Conservation (phyloP, 2,888 invertebrate genomes). For the Ptychoptera contaminata region DNA sequence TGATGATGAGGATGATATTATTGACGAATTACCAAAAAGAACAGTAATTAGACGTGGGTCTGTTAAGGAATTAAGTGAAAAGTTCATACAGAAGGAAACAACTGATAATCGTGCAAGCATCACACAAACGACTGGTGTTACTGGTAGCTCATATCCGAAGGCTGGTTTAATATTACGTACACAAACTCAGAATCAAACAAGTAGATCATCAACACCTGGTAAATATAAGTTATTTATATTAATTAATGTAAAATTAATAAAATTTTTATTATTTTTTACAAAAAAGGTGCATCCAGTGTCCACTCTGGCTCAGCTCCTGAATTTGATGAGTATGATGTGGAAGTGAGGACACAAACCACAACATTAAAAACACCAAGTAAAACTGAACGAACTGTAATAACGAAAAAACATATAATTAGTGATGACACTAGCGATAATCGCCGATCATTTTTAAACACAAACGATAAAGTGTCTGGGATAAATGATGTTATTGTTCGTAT, state of each 20-base stretch:
- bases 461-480: conserved; percentile 52
- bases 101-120: conserved; percentile 15
- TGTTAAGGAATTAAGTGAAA: conserved; percentile 62
- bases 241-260: conserved; percentile 1
- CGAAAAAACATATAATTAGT: conserved; percentile 9
- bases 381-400: conserved; percentile 15
- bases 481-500: conserved; percentile 62
- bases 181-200: conserved; percentile 26
- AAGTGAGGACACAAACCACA: conserved; percentile 14
- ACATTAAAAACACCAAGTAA: conserved; percentile 16
- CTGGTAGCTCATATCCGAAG: conserved; percentile 40
- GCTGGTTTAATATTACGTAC: conserved; percentile 57
- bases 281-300: conserved; percentile 1
- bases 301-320: background rate
- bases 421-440: no score
- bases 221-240: background rate
- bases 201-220: conserved; percentile 26
- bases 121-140: conserved; percentile 15
- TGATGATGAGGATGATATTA: no score
- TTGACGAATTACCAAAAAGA: background rate
- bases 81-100: conserved; percentile 50
- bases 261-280: no score
- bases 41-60: conserved; percentile 41
- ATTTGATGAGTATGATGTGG: conserved; percentile 14
- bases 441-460: conserved; percentile 54